Percentiles rank a stretch among this genome's conserved stretches.
Conservation (phyloP, 2,797 vertebrate species). For the Pangasius mekongensis region DNA sequence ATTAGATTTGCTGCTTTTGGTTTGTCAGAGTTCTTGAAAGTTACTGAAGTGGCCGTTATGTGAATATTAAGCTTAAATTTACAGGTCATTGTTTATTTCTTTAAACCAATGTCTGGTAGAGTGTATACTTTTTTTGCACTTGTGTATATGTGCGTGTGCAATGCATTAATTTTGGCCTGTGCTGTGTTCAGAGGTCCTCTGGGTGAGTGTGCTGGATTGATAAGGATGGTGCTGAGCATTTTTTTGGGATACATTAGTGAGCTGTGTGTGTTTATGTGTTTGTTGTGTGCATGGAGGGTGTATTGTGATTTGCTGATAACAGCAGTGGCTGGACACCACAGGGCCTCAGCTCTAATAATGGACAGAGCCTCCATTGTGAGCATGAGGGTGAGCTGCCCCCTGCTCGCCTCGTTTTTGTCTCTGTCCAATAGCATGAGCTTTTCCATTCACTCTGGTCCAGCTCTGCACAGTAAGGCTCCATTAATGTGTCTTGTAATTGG, state of each 20-base stretch:
- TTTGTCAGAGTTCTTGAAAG: constrained; percentile 7
- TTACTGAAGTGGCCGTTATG: neutral
- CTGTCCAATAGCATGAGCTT: constrained; percentile 31
- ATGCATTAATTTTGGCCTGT: constrained; percentile 60
- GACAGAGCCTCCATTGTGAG: constrained; percentile 65
- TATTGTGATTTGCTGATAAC: constrained; percentile 71
- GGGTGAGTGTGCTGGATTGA: constrained; percentile 75
- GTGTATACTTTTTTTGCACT: neutral
- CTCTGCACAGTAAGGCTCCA: constrained; percentile 52
- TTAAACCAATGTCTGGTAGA: neutral
- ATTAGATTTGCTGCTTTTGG: constrained; percentile 60
- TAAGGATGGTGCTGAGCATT: constrained; percentile 72
- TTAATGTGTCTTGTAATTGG: constrained; percentile 63
- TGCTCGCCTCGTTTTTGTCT: constrained; percentile 50
- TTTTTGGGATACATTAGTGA: constrained; percentile 59
- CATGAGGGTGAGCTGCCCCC: constrained; percentile 56
- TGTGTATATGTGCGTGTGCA: constrained; percentile 12
- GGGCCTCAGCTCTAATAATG: constrained; percentile 61
- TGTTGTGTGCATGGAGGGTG: constrained; percentile 53
- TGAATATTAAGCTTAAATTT: neutral
- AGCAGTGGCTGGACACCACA: constrained; percentile 67
- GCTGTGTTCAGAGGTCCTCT: constrained; percentile 68
- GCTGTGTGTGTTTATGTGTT: constrained; percentile 53
- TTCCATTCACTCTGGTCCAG: constrained; percentile 50
- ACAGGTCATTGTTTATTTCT: neutral